Base-by-base conservation (phyloP, 1,140 invertebrate genomes). In the Drosophila arizonae region DNA sequence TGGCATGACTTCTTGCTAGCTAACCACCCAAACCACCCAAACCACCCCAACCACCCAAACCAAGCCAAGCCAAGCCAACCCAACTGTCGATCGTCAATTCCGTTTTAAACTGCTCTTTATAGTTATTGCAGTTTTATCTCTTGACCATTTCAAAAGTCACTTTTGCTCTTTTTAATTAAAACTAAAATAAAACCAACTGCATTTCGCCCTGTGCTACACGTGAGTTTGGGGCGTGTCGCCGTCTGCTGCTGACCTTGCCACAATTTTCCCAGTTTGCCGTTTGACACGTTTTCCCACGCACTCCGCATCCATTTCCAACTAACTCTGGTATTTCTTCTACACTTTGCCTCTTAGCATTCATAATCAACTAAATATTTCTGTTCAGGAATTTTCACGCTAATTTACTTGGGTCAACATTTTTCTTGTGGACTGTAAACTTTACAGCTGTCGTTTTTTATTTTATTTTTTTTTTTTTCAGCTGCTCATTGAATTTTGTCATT, bases 111-210 rank as follows among this genome's bases (percentile, higher is more conserved):
- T 66, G 60, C 55, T 70, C 67, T 86, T 85, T 78, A 86, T 81
- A 86, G 81, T 85, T 85, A 85, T 85, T 85, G 82, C 81, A 81
- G 56, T 85, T 87, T 87, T 87, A 85, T 85, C 82, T 85, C 54
- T 73, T 57, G 78, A 75, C 82, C 81, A 85, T 85, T 85, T 81
- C 64, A 60, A 77, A 77, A 85, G 78, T 81, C 81, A 85, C 82
- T 85, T 85, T 72, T 69, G 45, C 73, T 66, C 54, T 70, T 64
- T 72, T 86, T 86, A 85, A 87, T 85, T 87, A 87, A 85, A 85
- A 78, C 21, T 3, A 30, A 30, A 30, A 86, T 86, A 85, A 78
- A 26, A 0, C 11, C 67, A 74, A 81, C 72, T 85, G 81, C 81
- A 81, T 70, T 84, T 50, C 21, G 30, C 57, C 63, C 8, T 33